Evolutionary conservation across 2,797 vertebrate genomes (phyloP).

Genomic region (Sus cebifrons): DNA sequence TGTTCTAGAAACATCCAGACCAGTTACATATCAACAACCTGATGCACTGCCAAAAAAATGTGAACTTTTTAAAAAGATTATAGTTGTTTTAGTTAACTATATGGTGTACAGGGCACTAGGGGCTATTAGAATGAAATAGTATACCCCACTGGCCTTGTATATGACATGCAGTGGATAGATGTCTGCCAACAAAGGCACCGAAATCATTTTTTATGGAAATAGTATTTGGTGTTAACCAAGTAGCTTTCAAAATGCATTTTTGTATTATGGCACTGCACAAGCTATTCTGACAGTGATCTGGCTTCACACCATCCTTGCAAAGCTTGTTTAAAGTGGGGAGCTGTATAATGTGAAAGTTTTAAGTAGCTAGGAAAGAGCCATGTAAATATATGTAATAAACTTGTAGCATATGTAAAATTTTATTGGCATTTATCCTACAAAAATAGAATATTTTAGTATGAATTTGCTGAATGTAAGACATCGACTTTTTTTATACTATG

Average conservation of each 20-base stretch:
- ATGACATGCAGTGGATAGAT: neutral
- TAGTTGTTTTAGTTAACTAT: slow-evolving; percentile 15
- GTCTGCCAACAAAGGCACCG: neutral
- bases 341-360: slow-evolving; percentile 79
- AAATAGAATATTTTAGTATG: slow-evolving; percentile 98
- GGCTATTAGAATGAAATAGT: neutral
- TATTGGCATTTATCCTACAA: slow-evolving; percentile 94
- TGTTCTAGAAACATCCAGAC: slow-evolving; percentile 29
- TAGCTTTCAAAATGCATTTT: slow-evolving; percentile 89
- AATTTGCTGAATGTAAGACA: slow-evolving; percentile 97
- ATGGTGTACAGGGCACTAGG: neutral
- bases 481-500: slow-evolving; percentile 92
- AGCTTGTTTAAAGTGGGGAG: slow-evolving; percentile 3
- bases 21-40: neutral
- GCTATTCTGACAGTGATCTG: slow-evolving; percentile 86
- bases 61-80: slow-evolving; percentile 34
- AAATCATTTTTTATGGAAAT: slow-evolving; percentile 5
- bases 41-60: slow-evolving; percentile 68
- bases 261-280: slow-evolving; percentile 46
- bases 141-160: neutral
- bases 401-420: slow-evolving; percentile 99
- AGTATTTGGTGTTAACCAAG: slow-evolving; percentile 71
- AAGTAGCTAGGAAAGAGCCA: slow-evolving; percentile 92
- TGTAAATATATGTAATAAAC: slow-evolving; percentile 98
- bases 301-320: slow-evolving; percentile 62